Evolutionary conservation across 2,797 vertebrate genomes (phyloP).

Genomic region (Siniperca obscura): DNA sequence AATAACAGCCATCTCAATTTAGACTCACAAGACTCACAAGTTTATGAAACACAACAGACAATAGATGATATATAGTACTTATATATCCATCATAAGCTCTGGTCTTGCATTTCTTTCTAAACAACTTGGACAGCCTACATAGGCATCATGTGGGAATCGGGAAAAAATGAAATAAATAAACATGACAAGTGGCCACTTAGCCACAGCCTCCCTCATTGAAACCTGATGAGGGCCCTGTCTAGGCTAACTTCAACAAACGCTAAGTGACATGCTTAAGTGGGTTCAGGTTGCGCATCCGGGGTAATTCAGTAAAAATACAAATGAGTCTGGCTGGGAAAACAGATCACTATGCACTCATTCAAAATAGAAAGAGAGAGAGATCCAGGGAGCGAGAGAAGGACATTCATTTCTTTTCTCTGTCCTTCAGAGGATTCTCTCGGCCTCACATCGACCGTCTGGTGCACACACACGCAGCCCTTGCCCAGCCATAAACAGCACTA

Average conservation of each 20-base stretch:
- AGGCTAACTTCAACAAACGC: constrained; percentile 86
- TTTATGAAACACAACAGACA: constrained; percentile 42
- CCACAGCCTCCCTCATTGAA: constrained; percentile 82
- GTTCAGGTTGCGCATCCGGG: constrained; percentile 87
- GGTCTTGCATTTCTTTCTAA: constrained; percentile 68
- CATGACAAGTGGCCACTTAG: constrained; percentile 88
- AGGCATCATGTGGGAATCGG: constrained; percentile 68
- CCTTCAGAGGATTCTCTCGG: constrained; percentile 63
- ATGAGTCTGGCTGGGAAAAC: constrained; percentile 82
- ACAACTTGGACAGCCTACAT: constrained; percentile 70
- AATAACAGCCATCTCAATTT: constrained; percentile 12
- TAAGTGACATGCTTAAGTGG: constrained; percentile 88
- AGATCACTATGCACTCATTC: constrained; percentile 80
- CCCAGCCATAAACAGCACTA: constrained; percentile 77
- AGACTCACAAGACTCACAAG: constrained; percentile 4
- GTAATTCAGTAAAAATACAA: constrained; percentile 89
- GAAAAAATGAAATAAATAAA: constrained; percentile 85
- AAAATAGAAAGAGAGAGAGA: constrained; percentile 67
- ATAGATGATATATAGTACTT: constrained; percentile 28
- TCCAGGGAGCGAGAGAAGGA: constrained; percentile 39
- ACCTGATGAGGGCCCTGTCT: constrained; percentile 84
- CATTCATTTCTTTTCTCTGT: constrained; percentile 65
- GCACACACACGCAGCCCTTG: constrained; percentile 37
- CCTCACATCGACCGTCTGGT: constrained; percentile 41
- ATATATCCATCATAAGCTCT: constrained; percentile 40